These are phyloP conservation scores for Antheraea mylitta DNA, from an alignment of 1,140 invertebrate species.

Conservation along the genomic window DNA sequence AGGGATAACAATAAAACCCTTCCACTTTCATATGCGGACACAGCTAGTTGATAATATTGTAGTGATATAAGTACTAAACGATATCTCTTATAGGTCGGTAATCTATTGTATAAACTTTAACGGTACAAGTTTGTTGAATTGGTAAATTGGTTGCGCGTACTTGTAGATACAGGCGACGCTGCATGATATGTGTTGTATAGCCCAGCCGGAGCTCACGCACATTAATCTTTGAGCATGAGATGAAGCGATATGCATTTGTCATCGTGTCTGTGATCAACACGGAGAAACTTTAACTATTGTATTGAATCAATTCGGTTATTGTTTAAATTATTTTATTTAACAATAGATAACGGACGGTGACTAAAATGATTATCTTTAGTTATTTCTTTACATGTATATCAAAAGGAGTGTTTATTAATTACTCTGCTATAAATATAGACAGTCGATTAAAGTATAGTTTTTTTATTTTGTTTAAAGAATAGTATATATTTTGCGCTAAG, in stretches of 20 bases:
- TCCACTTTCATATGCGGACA: too few relatives aligned
- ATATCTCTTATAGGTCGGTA: conserved; percentile 54
- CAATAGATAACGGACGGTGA: conserved; percentile 3
- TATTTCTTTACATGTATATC: too few relatives aligned
- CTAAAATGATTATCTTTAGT: not conserved
- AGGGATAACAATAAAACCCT: too few relatives aligned
- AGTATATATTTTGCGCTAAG: too few relatives aligned
- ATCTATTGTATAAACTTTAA: conserved; percentile 64
- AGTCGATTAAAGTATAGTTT: too few relatives aligned
- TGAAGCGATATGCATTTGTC: conserved; percentile 75
- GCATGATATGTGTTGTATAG: conserved; percentile 60
- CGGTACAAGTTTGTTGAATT: conserved; percentile 50
- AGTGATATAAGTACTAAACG: conserved; percentile 39
- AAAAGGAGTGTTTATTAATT: too few relatives aligned
- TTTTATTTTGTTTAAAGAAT: too few relatives aligned
- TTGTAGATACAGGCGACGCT: conserved; percentile 33
- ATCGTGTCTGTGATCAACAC: conserved; percentile 67
- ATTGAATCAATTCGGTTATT: conserved; percentile 67
- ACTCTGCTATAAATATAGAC: too few relatives aligned
- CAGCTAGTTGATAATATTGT: too few relatives aligned
- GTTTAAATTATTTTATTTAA: conserved; percentile 14
- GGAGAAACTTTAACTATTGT: conserved; percentile 61
- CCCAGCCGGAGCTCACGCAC: conserved; percentile 45
- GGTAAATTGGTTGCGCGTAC: conserved; percentile 51
- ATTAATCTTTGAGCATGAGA: conserved; percentile 70